These are phyloP conservation scores for Ceratina japonica DNA, from an alignment of 1,140 invertebrate genomes.

Conservation along the genomic window DNA sequence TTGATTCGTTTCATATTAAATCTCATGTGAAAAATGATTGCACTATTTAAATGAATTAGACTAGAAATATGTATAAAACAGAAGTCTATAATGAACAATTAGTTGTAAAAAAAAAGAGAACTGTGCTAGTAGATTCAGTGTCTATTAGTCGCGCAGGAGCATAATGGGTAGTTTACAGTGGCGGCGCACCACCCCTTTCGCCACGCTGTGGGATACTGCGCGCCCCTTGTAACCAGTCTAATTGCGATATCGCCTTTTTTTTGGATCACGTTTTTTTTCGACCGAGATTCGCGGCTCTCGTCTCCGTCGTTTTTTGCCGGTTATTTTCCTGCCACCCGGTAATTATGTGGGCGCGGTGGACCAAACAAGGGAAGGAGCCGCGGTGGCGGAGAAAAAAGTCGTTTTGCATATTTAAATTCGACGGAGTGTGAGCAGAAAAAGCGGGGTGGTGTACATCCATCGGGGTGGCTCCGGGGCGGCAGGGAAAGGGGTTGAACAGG, in stretches of 20 bases:
- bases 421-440: slow-evolving; percentile 32
- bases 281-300: slow-evolving; percentile 25
- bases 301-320: slow-evolving; percentile 61
- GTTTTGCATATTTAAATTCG: slow-evolving; percentile 76
- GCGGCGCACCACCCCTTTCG: slow-evolving; percentile 58
- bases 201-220: slow-evolving; percentile 49
- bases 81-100: no score
- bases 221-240: slow-evolving; percentile 63
- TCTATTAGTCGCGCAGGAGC: slow-evolving; percentile 21
- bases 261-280: slow-evolving; percentile 53
- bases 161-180: slow-evolving; percentile 59
- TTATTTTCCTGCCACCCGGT: slow-evolving; percentile 71
- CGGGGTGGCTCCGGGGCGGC: neutral
- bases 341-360: slow-evolving; percentile 77
- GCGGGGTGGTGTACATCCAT: neutral
- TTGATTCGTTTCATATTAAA: no score
- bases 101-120: neutral
- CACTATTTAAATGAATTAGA: no score
- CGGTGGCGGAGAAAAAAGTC: slow-evolving; percentile 72
- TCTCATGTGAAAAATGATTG: no score
- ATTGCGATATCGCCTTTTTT: slow-evolving; percentile 75
- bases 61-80: no score
- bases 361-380: slow-evolving; percentile 73
- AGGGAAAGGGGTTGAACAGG: slow-evolving; percentile 15
- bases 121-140: neutral